Evolutionary conservation across 1,140 invertebrate species (phyloP), one percentile per base, ranked within the genome.

Genomic region (Bombus sylvicola): DNA sequence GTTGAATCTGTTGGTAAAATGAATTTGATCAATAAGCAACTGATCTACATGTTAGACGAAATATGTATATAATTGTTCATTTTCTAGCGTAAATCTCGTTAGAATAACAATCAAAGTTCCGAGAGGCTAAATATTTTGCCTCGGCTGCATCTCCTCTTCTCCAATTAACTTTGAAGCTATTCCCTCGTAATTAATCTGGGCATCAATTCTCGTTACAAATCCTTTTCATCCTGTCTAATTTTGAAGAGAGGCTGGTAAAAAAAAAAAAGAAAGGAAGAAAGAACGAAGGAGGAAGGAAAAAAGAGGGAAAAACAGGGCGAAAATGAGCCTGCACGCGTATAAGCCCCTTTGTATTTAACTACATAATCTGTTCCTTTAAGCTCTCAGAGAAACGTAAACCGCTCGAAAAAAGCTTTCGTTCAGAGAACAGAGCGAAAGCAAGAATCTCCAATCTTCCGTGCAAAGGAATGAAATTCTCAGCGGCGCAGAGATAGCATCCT

Each of bases 131-230:
- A 78, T 41, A 64, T 77, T 41, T 39, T 13, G 37, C 57, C 39
- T 18, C 9, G 8, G 10, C 6, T 13, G 15, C 9, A 22, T 28
- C 62, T 41, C 8, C 28, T 62, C 37, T 62, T 39, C 47, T 53
- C 34, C 31, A 5, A 37, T 78, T 64, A 77, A 77, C 75, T 64
- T 41, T 59, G 1, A 43, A 76, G 31, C 37, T 57, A 28, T 76
- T 39, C 59, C 6, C 37, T 22, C 28, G 25, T 34, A 78, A 78
- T 62, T 59, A 78, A 64, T 28, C 9, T 3, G 25, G 18, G 22
- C 37, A 78, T 78, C 75, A 66, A 64, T 78, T 37, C 75, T 28
- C 57, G 57, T 78, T 78, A 64, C 37, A 28, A 41, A 62, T 77
- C n/a, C 59, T 64, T 64, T 66, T 64, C 59, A 25, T 78, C 39